These are phyloP conservation scores for Xanthorhoe spadicearia DNA, from an alignment of 2,888 invertebrate genomes.

Conservation along the genomic window DNA sequence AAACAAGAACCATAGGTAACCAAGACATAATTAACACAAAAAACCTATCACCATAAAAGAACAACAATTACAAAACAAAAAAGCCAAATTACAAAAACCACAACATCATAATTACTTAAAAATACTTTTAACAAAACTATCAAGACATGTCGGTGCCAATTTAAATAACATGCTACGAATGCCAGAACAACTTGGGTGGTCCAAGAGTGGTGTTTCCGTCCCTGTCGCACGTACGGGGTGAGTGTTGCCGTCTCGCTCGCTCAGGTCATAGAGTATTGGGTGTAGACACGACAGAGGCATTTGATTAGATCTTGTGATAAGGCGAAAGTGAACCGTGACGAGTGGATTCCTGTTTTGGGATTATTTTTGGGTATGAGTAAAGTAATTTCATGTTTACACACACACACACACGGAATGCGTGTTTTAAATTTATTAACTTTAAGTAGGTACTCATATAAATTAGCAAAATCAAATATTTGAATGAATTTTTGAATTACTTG, in stretches of 20 bases:
- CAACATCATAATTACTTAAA: slow-evolving; percentile 44
- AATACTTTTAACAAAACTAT: slow-evolving; percentile 54
- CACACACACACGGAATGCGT: background rate
- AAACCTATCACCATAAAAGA: slow-evolving; percentile 37
- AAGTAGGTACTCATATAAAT: too few relatives aligned
- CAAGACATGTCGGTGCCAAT: slow-evolving; percentile 63
- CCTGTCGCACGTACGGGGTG: slow-evolving; percentile 45
- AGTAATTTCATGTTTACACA: background rate
- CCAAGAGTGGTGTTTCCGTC: slow-evolving; percentile 54
- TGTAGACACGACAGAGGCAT: slow-evolving; percentile 35
- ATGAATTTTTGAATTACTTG: too few relatives aligned
- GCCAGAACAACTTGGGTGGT: slow-evolving; percentile 79
- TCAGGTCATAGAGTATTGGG: slow-evolving; percentile 66
- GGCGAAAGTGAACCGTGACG: slow-evolving; percentile 23
- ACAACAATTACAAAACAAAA: slow-evolving; percentile 22
- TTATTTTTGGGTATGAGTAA: background rate
- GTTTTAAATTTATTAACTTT: too few relatives aligned
- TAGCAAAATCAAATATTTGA: too few relatives aligned
- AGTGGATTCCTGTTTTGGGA: slow-evolving; percentile 20
- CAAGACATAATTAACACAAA: slow-evolving; percentile 1
- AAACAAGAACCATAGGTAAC: too few relatives aligned
- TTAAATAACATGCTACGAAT: slow-evolving; percentile 67
- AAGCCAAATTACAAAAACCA: slow-evolving; percentile 12
- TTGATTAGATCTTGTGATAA: slow-evolving; percentile 40
- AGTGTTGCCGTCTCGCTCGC: slow-evolving; percentile 40